Base-by-base conservation (phyloP, 2,888 invertebrate genomes). In the Arrhopalites spinosus region DNA sequence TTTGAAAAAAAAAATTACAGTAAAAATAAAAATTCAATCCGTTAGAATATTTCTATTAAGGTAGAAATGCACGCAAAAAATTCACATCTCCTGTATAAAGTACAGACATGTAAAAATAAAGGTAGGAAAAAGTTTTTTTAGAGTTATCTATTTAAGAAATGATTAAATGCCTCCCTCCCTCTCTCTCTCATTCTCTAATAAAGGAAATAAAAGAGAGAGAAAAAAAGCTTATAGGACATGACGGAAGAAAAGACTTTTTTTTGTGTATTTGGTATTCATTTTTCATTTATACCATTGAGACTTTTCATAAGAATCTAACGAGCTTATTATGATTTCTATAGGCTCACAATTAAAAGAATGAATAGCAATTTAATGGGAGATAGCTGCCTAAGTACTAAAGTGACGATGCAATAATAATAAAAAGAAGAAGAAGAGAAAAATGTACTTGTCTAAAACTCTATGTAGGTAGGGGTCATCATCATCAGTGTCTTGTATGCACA, bases 321-420 rank as follows among this genome's bases (percentile, higher is more conserved):
- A 71, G 71, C 71, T 71, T 71, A 59, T 71, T 71, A 71, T 59
- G 59, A 53, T 71, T 36, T 43, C 36, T 25, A 59, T 71, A 72
- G 50, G 63, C 43, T 72, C 27, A 64, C 63, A 72, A 72, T 72
- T 72, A 72, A 72, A 72, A 72, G 61, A 29, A 64, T 72, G 72
- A 72, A 72, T 72, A 61, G 72, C 29, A 72, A 72, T 72, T 72
- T 72, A 72, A 72, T 72, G 72, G 71, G 36, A 59, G 53, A 71
- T 71, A 43, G 59, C 71, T 59, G 70, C 50, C 71, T 71, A 20
- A 59, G 59, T 71, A 67, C 20, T 43, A 59, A 25, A 50, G 25
- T 68, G 68, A 68, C 68, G 68, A 50, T 23, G 68, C 68, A 68
- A 45, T 67, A 67, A 45, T 45, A 23, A 29, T 43, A 45, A 20